Base-by-base conservation (phyloP, 1,140 invertebrate species). In the Saccostrea glomerata region DNA sequence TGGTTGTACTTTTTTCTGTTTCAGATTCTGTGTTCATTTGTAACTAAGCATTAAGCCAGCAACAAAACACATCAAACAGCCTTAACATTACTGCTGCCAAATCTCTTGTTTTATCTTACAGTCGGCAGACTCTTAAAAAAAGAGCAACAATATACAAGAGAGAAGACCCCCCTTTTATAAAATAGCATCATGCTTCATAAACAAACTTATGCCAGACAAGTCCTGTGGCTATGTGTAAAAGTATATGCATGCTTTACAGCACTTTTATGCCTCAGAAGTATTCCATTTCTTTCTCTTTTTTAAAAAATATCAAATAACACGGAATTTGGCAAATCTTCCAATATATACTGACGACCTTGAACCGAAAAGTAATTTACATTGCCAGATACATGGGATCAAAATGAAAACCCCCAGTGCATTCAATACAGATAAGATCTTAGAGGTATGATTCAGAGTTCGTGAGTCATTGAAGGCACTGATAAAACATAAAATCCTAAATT, bases 281-380 rank as follows among this genome's bases (percentile, higher is more conserved):
- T 25, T 77, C 12, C 4, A 12, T 11, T 23, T 73, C 25, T 36
- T 77, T 30, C 25, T 73, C 5, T 12, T 77, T 77, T 11, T 15
- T 15, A 23, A 77, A 25, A 77, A 36, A 15, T 11, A 77, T 77
- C 70, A 77, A 77, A 77, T 77, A 30, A 15, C 13, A 30, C 6
- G 36, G 13, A 77, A 36, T 30, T 77, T 77, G 58, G 58, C 70
- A 77, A 36, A 36, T 25, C 25, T 25, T 77, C 9, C 25, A 15
- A 77, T 36, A 77, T 36, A 77, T 13, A 77, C 12, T 77, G 3
- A 15, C 70, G 70, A 77, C 70, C 70, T 77, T 77, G 70, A 77
- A 77, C 70, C 70, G 70, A 77, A 77, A 77, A 77, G 70, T 77
- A 77, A 77, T 77, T 77, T 77, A 36, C 58, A 63, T 17, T 77